These are phyloP conservation scores for Drosophila aff. DNA, from an alignment of 1,140 invertebrate species.

Conservation along the genomic window DNA sequence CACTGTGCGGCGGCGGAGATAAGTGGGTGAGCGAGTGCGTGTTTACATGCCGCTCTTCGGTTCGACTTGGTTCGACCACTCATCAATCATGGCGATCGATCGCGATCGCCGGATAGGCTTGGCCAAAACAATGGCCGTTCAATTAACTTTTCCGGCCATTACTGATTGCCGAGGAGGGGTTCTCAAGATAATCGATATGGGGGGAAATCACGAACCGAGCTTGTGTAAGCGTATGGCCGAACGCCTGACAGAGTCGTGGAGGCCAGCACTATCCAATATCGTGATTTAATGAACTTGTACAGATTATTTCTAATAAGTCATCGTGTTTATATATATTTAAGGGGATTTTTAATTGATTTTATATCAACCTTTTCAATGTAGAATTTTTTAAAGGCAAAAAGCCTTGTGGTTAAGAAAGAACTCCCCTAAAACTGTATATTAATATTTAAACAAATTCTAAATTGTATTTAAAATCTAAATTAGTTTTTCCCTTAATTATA, in stretches of 20 bases:
- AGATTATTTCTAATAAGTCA: neutral
- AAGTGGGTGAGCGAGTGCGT: slow-evolving; percentile 51
- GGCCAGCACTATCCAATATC: slow-evolving; percentile 15
- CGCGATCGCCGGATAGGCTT: slow-evolving; percentile 21
- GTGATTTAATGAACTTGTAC: slow-evolving; percentile 30
- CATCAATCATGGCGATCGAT: slow-evolving; percentile 28
- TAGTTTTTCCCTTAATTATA: neutral
- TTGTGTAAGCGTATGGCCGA: slow-evolving; percentile 34
- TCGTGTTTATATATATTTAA: neutral
- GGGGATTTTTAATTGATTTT: neutral
- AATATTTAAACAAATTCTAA: neutral
- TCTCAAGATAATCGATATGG: slow-evolving; percentile 42
- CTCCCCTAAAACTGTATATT: too few species aligned
- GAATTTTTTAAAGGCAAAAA: too few species aligned
- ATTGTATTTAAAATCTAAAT: neutral
- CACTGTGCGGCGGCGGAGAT: slow-evolving; percentile 15
- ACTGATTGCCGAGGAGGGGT: slow-evolving; percentile 26
- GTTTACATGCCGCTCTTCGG: slow-evolving; percentile 42
- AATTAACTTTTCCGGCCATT: slow-evolving; percentile 39
- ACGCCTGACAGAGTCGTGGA: slow-evolving; percentile 47
- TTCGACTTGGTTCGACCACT: slow-evolving; percentile 12
- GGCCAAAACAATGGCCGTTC: slow-evolving; percentile 12
- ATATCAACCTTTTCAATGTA: too few species aligned
- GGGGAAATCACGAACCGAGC: slow-evolving; percentile 43
- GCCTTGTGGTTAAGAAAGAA: too few species aligned